Evolutionary conservation across 2,888 invertebrate genomes (phyloP), one percentile per base, ranked within the genome.

Genomic region (Drosophila niveifrons): DNA sequence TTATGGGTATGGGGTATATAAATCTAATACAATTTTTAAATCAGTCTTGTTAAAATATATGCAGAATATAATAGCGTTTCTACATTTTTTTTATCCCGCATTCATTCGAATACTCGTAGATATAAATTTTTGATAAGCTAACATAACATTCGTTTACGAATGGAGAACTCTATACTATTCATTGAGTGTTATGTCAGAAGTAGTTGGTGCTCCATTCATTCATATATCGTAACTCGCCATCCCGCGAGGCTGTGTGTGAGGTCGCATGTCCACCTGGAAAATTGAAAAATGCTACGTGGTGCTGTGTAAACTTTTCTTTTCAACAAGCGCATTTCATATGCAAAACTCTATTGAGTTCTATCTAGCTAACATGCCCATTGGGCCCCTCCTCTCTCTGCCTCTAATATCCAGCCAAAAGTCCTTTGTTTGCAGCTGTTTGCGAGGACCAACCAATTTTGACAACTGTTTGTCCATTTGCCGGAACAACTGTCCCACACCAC

Each of bases 401-500:
- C 55, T 63, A 74, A 78, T 59, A 59, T 50, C 39, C 67, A 57
- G 41, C 9, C 44, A 31, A 47, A 47, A 17, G 47, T 55, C 36
- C 64, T 59, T 79, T 77, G 70, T 85, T 77, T 66, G 77, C 85
- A 81, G 77, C 82, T 87, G 87, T 73, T 72, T 68, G 64, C 70
- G 29, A 72, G 69, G 39, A 47, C 53, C 87, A 86, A 86, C 87
- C 83, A 84, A 84, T 84, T 84, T 84, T 66, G 89, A 70, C 83
- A 88, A 88, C 81, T 88, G 83, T 84, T 88, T 84, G 83, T 86
- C 83, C 70, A 88, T 87, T 87, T 84, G 81, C 62, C 72, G 57
- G 63, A 65, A 75, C 62, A 66, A 73, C 68, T 67, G 70, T 47
- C 31, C 17, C 13, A 43, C 15, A 15, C 34, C 3, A 18, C 10